These are phyloP conservation scores for Anoplius nigerrimus DNA, from an alignment of 2,888 invertebrate species.

Conservation along the genomic window DNA sequence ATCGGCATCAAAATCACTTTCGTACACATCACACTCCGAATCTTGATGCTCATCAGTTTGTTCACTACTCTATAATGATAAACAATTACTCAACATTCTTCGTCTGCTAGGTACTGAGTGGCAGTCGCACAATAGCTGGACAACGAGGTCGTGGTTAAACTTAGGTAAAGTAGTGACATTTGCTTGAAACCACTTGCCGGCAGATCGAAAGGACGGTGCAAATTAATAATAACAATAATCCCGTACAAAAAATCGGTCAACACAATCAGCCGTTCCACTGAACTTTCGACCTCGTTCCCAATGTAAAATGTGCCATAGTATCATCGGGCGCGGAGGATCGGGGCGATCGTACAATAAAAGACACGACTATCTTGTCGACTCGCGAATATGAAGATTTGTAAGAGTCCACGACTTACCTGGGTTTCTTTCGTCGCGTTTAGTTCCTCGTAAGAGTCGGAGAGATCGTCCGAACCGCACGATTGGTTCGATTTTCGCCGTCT, in stretches of 20 bases:
- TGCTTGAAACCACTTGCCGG: conserved; percentile 23
- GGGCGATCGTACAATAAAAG: not conserved
- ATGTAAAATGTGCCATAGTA: conserved; percentile 1
- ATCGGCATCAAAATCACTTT: conserved; percentile 65
- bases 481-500: conserved; percentile 69
- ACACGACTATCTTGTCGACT: not conserved
- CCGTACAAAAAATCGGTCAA: conserved; percentile 35
- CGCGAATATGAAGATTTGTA: not conserved
- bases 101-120: not conserved
- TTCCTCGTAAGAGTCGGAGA: conserved; percentile 71
- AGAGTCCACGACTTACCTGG: conserved; percentile 60
- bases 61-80: conserved; percentile 65
- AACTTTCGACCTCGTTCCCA: conserved; percentile 49
- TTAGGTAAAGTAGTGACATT: conserved; percentile 12
- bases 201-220: conserved; percentile 19
- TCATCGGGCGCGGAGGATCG: not conserved
- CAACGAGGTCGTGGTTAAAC: not conserved
- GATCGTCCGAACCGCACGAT: conserved; percentile 70
- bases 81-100: conserved; percentile 6
- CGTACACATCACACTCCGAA: conserved; percentile 70
- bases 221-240: conserved; percentile 11
- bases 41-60: conserved; percentile 68
- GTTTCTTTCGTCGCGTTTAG: conserved; percentile 69
- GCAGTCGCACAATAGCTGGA: not conserved
- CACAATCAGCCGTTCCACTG: conserved; percentile 27